Percentiles rank a stretch among this genome's conserved stretches.
phyloP scores from a whole-genome alignment of 35 echinoderm and acorn worm genomes.

The Hemicentrotus pulcherrimus region DNA sequence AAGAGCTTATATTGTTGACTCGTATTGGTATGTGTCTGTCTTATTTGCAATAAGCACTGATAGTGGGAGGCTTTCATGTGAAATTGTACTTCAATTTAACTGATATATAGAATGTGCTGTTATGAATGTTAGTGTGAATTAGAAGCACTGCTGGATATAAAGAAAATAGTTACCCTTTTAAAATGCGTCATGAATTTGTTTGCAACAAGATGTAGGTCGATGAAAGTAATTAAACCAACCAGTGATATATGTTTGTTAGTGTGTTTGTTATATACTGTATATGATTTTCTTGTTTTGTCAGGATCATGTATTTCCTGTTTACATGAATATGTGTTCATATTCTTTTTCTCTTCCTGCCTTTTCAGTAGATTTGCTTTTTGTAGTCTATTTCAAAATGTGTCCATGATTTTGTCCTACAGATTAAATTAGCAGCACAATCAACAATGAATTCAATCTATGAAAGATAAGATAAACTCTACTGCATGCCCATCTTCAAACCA shows the following conservation, averaged over 20 bases:
- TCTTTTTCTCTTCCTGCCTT: background rate
- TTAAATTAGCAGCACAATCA: background rate
- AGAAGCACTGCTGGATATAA: background rate
- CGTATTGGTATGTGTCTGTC: background rate
- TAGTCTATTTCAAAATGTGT: background rate
- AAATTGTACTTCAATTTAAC: background rate
- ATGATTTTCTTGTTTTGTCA: background rate
- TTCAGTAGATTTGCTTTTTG: background rate
- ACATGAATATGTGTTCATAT: background rate
- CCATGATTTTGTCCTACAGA: background rate
- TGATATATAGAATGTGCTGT: background rate
- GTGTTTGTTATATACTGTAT: background rate
- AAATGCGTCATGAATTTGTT: background rate
- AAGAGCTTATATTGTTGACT: background rate
- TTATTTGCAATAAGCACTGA: background rate
- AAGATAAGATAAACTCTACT: background rate
- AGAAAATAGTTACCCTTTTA: background rate
- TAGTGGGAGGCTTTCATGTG: constrained; percentile 4
- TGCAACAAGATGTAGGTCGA: background rate
- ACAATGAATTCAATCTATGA: background rate
- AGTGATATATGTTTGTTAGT: background rate
- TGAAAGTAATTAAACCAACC: no score
- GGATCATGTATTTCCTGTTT: no score
- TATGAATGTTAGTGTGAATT: background rate
- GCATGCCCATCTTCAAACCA: background rate